Conservation (phyloP, 2,113 vertebrate genomes). For the Thunnus thynnus region DNA sequence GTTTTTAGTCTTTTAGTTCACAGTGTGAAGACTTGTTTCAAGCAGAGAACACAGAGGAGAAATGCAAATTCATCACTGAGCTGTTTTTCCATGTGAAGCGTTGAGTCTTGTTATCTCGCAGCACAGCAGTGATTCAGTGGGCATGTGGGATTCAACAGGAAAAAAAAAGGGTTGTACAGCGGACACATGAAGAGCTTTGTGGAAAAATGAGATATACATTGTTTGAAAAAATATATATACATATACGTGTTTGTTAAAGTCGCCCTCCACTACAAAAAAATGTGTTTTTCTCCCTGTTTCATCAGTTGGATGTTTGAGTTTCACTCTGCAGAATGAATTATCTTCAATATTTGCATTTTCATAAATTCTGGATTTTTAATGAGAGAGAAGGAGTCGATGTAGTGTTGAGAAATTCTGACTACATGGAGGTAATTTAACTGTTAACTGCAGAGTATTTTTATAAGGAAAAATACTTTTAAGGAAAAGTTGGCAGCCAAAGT, state of each 20-base stretch:
- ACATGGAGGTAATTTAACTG: too few species aligned
- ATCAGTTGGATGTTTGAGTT: too few species aligned
- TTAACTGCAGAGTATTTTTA: too few species aligned
- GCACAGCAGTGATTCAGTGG: conserved; percentile 6
- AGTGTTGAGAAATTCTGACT: too few species aligned
- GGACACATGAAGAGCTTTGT: background rate
- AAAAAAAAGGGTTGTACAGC: background rate
- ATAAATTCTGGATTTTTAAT: too few species aligned
- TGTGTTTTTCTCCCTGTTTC: too few species aligned
- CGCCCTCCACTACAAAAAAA: too few species aligned
- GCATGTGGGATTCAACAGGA: background rate
- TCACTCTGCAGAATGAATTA: too few species aligned
- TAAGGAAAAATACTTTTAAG: too few species aligned
- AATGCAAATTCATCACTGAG: conserved; percentile 10
- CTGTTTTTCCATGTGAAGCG: background rate
- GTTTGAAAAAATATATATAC: background rate
- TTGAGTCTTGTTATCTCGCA: conserved; percentile 37
- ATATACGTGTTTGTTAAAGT: background rate
- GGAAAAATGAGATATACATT: background rate
- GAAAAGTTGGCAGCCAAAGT: too few species aligned
- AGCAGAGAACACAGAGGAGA: conserved; percentile 24
- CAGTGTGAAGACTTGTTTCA: conserved; percentile 8
- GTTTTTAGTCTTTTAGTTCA: conserved; percentile 16
- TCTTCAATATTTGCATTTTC: too few species aligned
- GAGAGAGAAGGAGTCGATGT: too few species aligned